These are phyloP conservation scores for Magallana ariakensis DNA, from an alignment of 1,140 invertebrate genomes.

Conservation along the genomic window DNA sequence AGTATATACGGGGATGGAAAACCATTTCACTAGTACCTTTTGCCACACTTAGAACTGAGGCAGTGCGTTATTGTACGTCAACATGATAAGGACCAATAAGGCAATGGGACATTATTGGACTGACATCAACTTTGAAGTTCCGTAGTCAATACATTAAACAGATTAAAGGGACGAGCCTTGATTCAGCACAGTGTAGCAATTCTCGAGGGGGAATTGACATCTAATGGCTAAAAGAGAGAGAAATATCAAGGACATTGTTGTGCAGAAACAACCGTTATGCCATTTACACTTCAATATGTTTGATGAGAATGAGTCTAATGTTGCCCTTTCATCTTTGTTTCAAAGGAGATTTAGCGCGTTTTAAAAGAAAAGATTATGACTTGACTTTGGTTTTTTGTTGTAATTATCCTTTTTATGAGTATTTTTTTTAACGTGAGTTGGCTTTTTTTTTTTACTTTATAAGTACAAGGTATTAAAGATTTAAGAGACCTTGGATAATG, in stretches of 20 bases:
- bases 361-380: background rate
- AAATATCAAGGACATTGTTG: background rate
- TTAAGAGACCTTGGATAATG: background rate
- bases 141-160: background rate
- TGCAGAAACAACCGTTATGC: background rate
- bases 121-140: no score
- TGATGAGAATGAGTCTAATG: background rate
- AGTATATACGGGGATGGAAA: no score
- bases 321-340: background rate
- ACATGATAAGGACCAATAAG: slow-evolving; percentile 78
- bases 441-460: background rate
- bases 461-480: slow-evolving; percentile 16
- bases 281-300: background rate
- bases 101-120: no score
- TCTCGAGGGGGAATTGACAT: background rate
- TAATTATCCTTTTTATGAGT: background rate
- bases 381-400: background rate
- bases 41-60: no score
- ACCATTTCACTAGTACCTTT: no score
- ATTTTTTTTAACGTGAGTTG: background rate
- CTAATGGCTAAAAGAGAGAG: background rate
- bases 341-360: background rate
- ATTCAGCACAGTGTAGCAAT: background rate
- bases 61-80: background rate
- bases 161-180: background rate